A percentile compares a stretch with the other conserved stretches of the same genome.
phyloP scores from a whole-genome alignment of 2,888 invertebrate genomes.

The Eupeodes luniger region DNA sequence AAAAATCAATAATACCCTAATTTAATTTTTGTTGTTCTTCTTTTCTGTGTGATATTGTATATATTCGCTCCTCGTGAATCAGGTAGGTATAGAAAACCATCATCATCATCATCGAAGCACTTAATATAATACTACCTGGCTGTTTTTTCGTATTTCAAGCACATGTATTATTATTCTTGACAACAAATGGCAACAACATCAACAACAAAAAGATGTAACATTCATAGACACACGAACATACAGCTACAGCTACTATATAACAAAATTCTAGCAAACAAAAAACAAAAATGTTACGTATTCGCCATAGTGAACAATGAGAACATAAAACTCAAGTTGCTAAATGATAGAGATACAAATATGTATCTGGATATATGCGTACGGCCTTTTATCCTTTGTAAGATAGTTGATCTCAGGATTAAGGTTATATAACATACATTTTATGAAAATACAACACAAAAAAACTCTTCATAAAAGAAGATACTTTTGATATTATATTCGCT shows the following conservation, averaged over 20 bases:
- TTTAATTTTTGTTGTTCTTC: constrained; percentile 36
- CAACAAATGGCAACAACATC: constrained; percentile 6
- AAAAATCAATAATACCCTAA: constrained; percentile 57
- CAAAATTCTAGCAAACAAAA: not conserved
- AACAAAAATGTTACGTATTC: constrained; percentile 61
- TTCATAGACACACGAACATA: not conserved
- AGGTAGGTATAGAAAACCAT: constrained; percentile 13
- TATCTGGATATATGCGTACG: not conserved
- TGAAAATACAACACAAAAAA: not conserved
- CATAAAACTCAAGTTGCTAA: not conserved
- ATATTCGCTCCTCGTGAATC: not conserved
- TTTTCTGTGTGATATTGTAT: not conserved
- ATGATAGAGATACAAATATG: not conserved
- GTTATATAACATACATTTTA: not conserved
- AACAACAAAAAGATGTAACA: constrained; percentile 8
- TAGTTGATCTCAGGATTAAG: constrained; percentile 16
- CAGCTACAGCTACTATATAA: not conserved
- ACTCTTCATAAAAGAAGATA: constrained; percentile 4
- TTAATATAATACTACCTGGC: constrained; percentile 41
- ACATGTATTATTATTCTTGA: constrained; percentile 12
- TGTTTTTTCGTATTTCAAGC: not conserved
- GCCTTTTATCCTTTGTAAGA: constrained; percentile 12
- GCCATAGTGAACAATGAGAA: constrained; percentile 28
- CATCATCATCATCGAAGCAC: not conserved
- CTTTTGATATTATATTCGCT: not conserved